Percentiles rank a stretch among this genome's conserved stretches.
phyloP scores from a whole-genome alignment of 2,888 invertebrate species.

The Erpobdella octoculata region DNA sequence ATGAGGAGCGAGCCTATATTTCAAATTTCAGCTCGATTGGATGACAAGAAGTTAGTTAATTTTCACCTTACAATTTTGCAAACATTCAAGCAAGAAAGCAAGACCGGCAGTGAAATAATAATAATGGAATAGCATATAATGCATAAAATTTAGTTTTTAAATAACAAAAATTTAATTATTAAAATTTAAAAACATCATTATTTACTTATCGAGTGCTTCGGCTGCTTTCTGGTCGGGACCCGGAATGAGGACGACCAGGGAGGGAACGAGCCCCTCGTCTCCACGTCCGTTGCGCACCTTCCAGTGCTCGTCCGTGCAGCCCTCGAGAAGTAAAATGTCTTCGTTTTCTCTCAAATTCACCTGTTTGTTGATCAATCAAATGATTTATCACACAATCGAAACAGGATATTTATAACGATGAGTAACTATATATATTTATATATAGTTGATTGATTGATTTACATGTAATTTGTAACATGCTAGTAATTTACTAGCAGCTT shows the following conservation, averaged over 20 bases:
- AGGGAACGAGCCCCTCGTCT: constrained; percentile 36
- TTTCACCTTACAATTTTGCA: no score
- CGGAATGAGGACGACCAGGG: constrained; percentile 35
- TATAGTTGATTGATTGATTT: no score
- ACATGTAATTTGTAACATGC: no score
- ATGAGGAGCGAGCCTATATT: no score
- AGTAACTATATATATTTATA: no score
- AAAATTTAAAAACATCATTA: not conserved
- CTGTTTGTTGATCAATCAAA: constrained; percentile 32
- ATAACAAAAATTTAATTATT: not conserved
- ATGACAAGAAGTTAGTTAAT: no score
- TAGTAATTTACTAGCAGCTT: no score
- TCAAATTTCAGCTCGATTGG: no score
- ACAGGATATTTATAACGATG: no score
- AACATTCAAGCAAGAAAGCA: no score
- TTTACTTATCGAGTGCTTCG: constrained; percentile 36
- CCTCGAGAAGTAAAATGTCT: constrained; percentile 37
- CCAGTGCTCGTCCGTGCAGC: constrained; percentile 33
- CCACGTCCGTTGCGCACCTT: constrained; percentile 36
- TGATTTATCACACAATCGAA: no score
- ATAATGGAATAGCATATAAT: not conserved
- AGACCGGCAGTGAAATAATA: no score
- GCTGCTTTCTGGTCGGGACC: constrained; percentile 36
- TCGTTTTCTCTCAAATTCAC: constrained; percentile 35
- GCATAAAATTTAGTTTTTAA: not conserved